A percentile compares a stretch with the other conserved stretches of the same genome.
phyloP scores from a whole-genome alignment of 2,797 vertebrate genomes.

The Micromesistius poutassou region DNA sequence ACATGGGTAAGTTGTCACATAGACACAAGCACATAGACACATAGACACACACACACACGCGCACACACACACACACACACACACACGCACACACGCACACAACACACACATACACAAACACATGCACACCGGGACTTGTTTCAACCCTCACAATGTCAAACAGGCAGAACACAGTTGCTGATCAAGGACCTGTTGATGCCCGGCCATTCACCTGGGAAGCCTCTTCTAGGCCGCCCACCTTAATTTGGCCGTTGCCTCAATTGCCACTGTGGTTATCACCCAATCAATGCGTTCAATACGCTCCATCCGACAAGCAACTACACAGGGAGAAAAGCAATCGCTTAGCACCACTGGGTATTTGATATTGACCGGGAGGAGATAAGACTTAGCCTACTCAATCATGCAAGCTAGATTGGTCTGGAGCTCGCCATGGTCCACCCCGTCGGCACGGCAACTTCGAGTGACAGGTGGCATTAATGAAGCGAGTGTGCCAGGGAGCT shows the following conservation, averaged over 20 bases:
- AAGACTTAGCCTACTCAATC: conserved; percentile 72
- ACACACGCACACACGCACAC: neutral
- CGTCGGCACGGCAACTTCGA: conserved; percentile 45
- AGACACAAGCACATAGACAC: neutral
- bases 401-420: conserved; percentile 62
- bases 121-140: neutral
- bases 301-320: conserved; percentile 78
- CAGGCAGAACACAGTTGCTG: neutral
- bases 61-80: neutral
- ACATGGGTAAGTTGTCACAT: neutral
- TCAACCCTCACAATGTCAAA: conserved; percentile 9
- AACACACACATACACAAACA: neutral
- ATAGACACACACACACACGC: conserved; percentile 1
- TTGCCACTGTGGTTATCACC: conserved; percentile 73
- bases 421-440: conserved; percentile 60
- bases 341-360: conserved; percentile 70
- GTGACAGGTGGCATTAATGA: conserved; percentile 56
- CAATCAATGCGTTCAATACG: conserved; percentile 73
- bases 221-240: conserved; percentile 44
- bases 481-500: conserved; percentile 21
- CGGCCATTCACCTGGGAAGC: conserved; percentile 6
- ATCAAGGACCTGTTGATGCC: conserved; percentile 13
- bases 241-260: conserved; percentile 64
- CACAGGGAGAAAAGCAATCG: conserved; percentile 68
- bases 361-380: conserved; percentile 73